A percentile compares a stretch with the other conserved stretches of the same genome.
Conservation (phyloP, 2,113 vertebrate species). For the Amphiprion ocellaris region DNA sequence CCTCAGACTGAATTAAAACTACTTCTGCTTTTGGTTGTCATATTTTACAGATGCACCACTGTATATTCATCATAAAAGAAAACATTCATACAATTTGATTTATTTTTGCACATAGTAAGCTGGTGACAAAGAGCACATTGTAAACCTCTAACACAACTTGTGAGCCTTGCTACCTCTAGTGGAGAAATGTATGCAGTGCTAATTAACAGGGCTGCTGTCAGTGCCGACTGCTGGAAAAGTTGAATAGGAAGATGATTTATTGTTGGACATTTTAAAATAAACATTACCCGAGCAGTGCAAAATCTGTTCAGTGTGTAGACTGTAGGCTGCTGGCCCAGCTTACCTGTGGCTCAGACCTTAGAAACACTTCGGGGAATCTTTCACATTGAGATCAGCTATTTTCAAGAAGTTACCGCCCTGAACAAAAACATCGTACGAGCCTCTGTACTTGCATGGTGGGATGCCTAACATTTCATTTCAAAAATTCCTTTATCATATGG, state of each 20-base stretch:
- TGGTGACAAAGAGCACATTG: not conserved
- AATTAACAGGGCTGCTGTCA: not conserved
- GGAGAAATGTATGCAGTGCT: conserved; percentile 32
- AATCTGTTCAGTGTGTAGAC: too few relatives aligned
- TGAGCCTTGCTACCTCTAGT: conserved; percentile 48
- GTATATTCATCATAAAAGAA: not conserved
- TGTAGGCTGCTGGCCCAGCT: too few relatives aligned
- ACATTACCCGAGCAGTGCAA: too few relatives aligned
- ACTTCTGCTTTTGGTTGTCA: not conserved
- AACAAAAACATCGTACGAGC: not conserved
- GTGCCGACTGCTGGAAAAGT: too few relatives aligned
- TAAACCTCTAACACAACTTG: too few relatives aligned
- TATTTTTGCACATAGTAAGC: not conserved
- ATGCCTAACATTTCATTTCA: too few relatives aligned
- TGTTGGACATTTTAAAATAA: too few relatives aligned
- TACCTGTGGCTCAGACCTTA: not conserved
- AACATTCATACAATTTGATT: not conserved
- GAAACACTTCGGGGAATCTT: not conserved
- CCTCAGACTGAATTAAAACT: not conserved
- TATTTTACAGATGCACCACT: too few relatives aligned
- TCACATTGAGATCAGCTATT: not conserved
- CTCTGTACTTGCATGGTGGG: too few relatives aligned
- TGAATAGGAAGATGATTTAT: too few relatives aligned
- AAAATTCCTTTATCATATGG: too few relatives aligned
- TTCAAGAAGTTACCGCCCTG: not conserved